phyloP scores from a whole-genome alignment of 2,797 vertebrate species.

The Halcyon chelicuti region DNA sequence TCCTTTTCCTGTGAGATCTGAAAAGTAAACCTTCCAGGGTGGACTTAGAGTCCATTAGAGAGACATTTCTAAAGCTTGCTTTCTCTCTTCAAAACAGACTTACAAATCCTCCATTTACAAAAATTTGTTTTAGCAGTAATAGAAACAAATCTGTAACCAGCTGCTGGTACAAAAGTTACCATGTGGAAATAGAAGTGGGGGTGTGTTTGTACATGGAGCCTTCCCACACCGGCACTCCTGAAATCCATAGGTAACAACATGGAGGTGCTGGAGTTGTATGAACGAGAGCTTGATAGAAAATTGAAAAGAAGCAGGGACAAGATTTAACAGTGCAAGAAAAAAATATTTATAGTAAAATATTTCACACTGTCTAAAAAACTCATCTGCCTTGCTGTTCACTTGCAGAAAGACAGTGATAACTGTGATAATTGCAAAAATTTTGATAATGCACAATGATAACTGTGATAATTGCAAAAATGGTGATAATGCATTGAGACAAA shows the following conservation, averaged over 20 bases:
- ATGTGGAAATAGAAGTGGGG: neutral
- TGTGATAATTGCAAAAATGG: neutral
- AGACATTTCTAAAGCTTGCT: neutral
- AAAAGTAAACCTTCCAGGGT: neutral
- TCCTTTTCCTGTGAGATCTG: neutral
- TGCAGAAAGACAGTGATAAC: neutral
- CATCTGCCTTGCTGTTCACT: slow-evolving; percentile 3
- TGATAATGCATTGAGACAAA: neutral
- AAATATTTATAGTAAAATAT: slow-evolving; percentile 54
- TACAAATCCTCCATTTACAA: neutral
- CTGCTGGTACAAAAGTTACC: slow-evolving; percentile 9
- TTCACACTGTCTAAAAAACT: slow-evolving; percentile 48
- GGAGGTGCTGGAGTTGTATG: neutral
- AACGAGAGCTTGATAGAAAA: neutral
- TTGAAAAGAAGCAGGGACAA: neutral
- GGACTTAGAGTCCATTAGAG: neutral
- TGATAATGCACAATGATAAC: neutral
- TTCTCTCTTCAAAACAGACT: neutral
- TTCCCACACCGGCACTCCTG: neutral
- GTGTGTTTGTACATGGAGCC: neutral
- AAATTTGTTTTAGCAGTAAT: neutral
- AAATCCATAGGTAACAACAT: neutral
- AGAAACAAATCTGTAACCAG: neutral
- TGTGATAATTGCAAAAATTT: neutral
- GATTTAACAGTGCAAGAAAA: slow-evolving; percentile 15